phyloP scores from a whole-genome alignment of 2,888 invertebrate species.

The Zygogramma bicolorata region DNA sequence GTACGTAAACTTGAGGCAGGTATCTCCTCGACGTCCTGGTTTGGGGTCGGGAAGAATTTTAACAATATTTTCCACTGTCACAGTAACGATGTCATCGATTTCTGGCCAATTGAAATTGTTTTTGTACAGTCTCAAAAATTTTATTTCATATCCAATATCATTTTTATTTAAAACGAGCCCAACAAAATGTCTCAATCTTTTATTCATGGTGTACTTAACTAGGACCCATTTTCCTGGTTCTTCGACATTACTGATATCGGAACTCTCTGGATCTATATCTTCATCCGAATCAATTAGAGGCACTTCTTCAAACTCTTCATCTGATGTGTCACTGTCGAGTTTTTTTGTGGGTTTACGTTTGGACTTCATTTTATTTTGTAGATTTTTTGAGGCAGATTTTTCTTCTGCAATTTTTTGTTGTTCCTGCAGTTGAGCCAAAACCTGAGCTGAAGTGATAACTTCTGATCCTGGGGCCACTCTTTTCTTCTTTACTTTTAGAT shows the following conservation, averaged over 20 bases:
- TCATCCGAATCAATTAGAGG: background rate
- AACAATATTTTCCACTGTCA: background rate
- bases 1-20: background rate
- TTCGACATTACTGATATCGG: background rate
- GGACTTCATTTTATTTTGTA: background rate
- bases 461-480: background rate
- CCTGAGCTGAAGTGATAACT: background rate
- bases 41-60: background rate
- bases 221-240: background rate
- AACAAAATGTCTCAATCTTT: background rate
- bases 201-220: background rate
- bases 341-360: background rate
- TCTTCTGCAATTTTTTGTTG: background rate
- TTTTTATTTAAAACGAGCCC: background rate
- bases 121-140: background rate
- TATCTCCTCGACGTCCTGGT: background rate
- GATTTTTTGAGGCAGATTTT: background rate
- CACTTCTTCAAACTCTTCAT: background rate
- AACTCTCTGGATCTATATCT: background rate
- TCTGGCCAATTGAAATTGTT: background rate
- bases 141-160: background rate
- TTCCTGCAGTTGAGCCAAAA: background rate
- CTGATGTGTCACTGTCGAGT: background rate
- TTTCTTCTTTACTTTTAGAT: background rate
- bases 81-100: background rate